A percentile compares a stretch with the other conserved stretches of the same genome.
These are phyloP conservation scores for Agonopterix heracliana DNA, from an alignment of 2,888 invertebrate genomes.

Conservation along the genomic window DNA sequence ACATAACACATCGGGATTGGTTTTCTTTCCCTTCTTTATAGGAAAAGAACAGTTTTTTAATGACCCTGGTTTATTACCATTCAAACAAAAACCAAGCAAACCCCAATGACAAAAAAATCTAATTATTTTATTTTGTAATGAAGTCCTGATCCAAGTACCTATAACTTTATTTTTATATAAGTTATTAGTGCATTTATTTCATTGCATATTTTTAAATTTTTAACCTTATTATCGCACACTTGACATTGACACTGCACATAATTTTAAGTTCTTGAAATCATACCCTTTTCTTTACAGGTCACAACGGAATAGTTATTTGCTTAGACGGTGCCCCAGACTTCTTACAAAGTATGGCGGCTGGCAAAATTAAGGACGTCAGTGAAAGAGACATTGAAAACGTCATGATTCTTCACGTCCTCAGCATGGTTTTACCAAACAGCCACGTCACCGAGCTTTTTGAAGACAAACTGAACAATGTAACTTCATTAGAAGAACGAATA, in stretches of 20 bases:
- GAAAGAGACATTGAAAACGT: slow-evolving; percentile 73
- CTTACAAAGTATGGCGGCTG: slow-evolving; percentile 73
- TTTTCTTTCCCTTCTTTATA: neutral
- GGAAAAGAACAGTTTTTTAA: neutral
- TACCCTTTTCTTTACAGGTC: slow-evolving; percentile 33
- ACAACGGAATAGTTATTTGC: slow-evolving; percentile 79
- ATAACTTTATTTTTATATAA: too few relatives aligned
- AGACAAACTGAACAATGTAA: slow-evolving; percentile 65
- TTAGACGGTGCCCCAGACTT: slow-evolving; percentile 89
- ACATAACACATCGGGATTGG: neutral
- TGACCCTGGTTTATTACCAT: too few relatives aligned
- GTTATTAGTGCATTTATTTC: too few relatives aligned
- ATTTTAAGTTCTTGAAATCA: too few relatives aligned
- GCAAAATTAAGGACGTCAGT: slow-evolving; percentile 55
- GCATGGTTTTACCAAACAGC: slow-evolving; percentile 57
- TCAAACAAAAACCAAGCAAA: too few relatives aligned
- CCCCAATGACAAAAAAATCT: too few relatives aligned
- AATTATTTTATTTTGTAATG: too few relatives aligned
- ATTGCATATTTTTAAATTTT: too few relatives aligned
- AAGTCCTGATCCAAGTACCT: too few relatives aligned
- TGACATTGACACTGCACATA: too few relatives aligned
- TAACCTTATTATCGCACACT: too few relatives aligned
- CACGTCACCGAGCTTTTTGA: slow-evolving; percentile 44
- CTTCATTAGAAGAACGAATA: slow-evolving; percentile 77
- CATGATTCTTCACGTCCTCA: slow-evolving; percentile 73